A percentile compares a stretch with the other conserved stretches of the same genome.
Conservation (phyloP, 2,797 vertebrate genomes). For the Sebastiscus albofasciatus region DNA sequence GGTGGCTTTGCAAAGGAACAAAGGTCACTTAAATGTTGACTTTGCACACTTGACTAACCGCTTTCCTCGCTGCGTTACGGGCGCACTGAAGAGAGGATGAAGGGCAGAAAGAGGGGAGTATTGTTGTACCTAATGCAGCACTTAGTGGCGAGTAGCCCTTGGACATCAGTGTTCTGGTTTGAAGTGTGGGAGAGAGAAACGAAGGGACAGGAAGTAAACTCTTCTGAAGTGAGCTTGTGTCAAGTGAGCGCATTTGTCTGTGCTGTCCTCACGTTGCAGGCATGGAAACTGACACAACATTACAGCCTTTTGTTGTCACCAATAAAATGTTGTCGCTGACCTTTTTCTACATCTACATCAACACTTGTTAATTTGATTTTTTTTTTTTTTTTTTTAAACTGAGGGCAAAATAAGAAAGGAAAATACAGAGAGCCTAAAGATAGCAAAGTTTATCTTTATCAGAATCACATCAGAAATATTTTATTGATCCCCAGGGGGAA, state of each 20-base stretch:
- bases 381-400: too few species aligned
- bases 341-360: not conserved
- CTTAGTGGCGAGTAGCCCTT: conserved; percentile 34
- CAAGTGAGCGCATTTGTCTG: not conserved
- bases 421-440: too few species aligned
- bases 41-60: conserved; percentile 47
- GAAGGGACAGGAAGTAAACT: not conserved
- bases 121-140: conserved; percentile 48
- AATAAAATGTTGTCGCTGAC: not conserved
- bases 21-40: conserved; percentile 49
- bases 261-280: not conserved
- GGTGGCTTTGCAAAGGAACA: conserved; percentile 37
- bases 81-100: conserved; percentile 26
- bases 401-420: too few species aligned
- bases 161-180: conserved; percentile 42
- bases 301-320: not conserved
- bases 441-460: too few species aligned
- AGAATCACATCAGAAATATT: too few species aligned
- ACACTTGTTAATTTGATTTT: not conserved
- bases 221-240: not conserved
- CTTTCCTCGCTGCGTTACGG: conserved; percentile 22
- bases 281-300: not conserved
- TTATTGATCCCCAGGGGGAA: too few species aligned
- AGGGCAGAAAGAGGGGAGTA: conserved; percentile 34
- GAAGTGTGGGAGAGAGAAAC: conserved; percentile 17